Conservation (phyloP, 2,888 invertebrate species). For the Panorpa germanica region DNA sequence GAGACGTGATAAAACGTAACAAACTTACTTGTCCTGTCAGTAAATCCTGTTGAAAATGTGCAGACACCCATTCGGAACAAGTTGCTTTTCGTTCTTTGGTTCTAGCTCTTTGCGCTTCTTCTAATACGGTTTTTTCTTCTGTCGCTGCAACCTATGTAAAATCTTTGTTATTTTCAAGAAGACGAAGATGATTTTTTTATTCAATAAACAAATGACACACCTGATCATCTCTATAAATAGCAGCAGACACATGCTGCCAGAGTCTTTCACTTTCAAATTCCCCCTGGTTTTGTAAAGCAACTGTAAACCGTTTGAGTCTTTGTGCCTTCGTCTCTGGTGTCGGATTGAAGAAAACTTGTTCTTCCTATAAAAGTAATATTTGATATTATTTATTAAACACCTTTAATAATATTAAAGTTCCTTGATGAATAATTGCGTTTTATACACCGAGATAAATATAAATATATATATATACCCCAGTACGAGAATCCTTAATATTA, state of each 20-base stretch:
- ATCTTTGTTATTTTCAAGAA: not conserved
- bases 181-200: slow-evolving; percentile 4
- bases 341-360: slow-evolving; percentile 50
- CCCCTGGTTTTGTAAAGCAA: slow-evolving; percentile 56
- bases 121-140: slow-evolving; percentile 75
- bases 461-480: slow-evolving; percentile 33
- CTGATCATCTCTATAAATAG: slow-evolving; percentile 68
- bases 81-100: slow-evolving; percentile 48
- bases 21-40: slow-evolving; percentile 19
- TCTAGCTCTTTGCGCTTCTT: slow-evolving; percentile 64
- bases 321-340: slow-evolving; percentile 44
- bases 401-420: not conserved
- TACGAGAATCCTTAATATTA: slow-evolving; percentile 61
- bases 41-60: slow-evolving; percentile 47
- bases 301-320: slow-evolving; percentile 58
- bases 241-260: slow-evolving; percentile 75
- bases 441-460: no score
- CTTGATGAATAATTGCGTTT: no score
- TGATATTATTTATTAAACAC: slow-evolving; percentile 4
- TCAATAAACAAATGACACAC: slow-evolving; percentile 17
- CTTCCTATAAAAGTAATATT: slow-evolving; percentile 29
- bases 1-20: slow-evolving; percentile 1
- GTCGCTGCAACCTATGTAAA: slow-evolving; percentile 54
- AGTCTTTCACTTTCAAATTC: slow-evolving; percentile 73
- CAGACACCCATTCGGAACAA: slow-evolving; percentile 50